Evolutionary conservation across 2,113 vertebrate genomes (phyloP), one percentile per base, ranked within the genome.

Genomic region (Ondatra zibethicus): DNA sequence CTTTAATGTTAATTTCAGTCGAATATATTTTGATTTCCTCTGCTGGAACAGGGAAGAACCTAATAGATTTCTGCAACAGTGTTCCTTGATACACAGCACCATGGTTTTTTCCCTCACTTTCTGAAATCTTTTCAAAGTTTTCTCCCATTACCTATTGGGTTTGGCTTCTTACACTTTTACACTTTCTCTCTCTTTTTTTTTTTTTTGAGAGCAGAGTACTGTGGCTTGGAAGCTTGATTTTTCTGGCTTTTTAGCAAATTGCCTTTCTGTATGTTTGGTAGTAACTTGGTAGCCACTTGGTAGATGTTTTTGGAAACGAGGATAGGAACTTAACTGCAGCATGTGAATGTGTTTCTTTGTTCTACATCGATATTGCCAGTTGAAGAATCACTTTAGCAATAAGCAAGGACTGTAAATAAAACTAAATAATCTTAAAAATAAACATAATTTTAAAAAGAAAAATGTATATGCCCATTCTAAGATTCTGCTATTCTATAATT

Each of bases 171-270:
- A 19, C 5, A 17, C 19, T 58, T 12, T 61, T 21, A 6, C 33
- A n/a, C 9, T 21, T n/a, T n/a, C n/a, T n/a, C n/a, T 36, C 17
- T 1, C 50, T 23, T 42, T 11, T 19, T 50, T 11, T 76, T 72
- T 95, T 87, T 68, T 88, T 42, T 52, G 90, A 45, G 42, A 90
- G 21, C 52, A 82, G 47, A 92, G 58, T 58, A 96, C 95, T 97
- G 95, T 95, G 55, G 25, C 45, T 89, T 85, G 31, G 66, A 33
- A 33, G 27, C 81, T 88, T 81, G 73, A 92, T 92, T 93, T 52
- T 66, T 66, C 70, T 96, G 96, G 76, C 61, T 93, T 96, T 97
- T 94, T 88, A 52, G 93, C 94, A 97, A 97, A 95, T 61, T 89
- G 52, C 84, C 90, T 96, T 6, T 81, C 17, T 76, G 82, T 95